Conservation (phyloP, 2,888 invertebrate species). For the Drosophila diplacantha region DNA sequence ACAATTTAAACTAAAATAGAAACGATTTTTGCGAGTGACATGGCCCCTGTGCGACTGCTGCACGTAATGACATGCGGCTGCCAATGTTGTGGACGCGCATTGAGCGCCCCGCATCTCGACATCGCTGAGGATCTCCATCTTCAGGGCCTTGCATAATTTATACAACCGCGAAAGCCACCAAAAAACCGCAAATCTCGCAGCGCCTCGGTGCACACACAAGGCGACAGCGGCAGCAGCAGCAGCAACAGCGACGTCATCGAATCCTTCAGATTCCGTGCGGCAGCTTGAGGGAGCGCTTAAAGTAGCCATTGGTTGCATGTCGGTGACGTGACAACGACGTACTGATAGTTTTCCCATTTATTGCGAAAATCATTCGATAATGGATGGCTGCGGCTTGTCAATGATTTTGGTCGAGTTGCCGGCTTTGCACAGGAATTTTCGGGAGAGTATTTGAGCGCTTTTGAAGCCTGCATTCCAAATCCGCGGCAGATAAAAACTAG, state of each 20-base stretch:
- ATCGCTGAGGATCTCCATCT: constrained; percentile 30
- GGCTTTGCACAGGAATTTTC: constrained; percentile 1
- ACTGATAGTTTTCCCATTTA: constrained; percentile 23
- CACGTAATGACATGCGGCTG: constrained; percentile 69
- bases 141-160: constrained; percentile 44
- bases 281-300: constrained; percentile 39
- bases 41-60: constrained; percentile 32
- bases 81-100: constrained; percentile 55
- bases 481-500: not conserved
- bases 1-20: not conserved
- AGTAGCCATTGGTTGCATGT: constrained; percentile 24
- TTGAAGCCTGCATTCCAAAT: not conserved
- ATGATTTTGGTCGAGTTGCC: constrained; percentile 5
- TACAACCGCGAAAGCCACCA: constrained; percentile 37
- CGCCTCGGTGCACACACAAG: constrained; percentile 32
- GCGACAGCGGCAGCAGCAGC: constrained; percentile 13
- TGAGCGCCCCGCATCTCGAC: constrained; percentile 31
- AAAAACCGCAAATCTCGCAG: constrained; percentile 60
- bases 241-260: constrained; percentile 12
- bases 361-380: constrained; percentile 12
- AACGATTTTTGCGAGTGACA: constrained; percentile 10
- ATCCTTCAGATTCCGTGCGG: constrained; percentile 21
- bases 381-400: constrained; percentile 26
- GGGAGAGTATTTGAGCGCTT: not conserved
- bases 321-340: constrained; percentile 9